Percentiles rank a stretch among this genome's conserved stretches.
These are phyloP conservation scores for Quadriops clusia DNA, from an alignment of 2,888 invertebrate genomes.

Conservation along the genomic window DNA sequence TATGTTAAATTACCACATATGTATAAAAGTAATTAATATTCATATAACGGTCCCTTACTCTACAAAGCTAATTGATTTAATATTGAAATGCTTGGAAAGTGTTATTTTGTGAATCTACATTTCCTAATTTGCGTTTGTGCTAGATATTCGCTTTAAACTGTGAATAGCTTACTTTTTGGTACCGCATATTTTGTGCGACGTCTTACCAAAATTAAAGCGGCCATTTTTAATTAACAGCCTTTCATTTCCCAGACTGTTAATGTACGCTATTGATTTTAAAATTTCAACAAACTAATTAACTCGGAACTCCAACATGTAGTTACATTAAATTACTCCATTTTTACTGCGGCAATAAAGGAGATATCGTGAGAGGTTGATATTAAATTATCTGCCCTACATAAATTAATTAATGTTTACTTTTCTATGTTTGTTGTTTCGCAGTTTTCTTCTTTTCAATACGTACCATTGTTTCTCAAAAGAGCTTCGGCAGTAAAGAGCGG, in stretches of 20 bases:
- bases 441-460: conserved; percentile 11
- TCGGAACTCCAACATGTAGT: no score
- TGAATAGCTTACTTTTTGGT: no score
- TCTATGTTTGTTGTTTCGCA: not conserved
- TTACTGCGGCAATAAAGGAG: not conserved
- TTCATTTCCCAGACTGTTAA: no score
- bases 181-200: no score
- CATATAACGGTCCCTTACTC: not conserved
- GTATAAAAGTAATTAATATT: not conserved
- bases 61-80: not conserved
- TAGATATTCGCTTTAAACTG: no score
- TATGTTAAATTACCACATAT: conserved; percentile 2
- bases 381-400: not conserved
- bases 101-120: no score
- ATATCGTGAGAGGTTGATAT: not conserved
- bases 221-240: no score
- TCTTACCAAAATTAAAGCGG: no score
- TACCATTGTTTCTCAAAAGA: conserved; percentile 52
- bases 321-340: no score
- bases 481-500: conserved; percentile 60
- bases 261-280: no score
- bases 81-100: not conserved
- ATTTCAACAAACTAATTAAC: no score
- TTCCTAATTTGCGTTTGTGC: no score
- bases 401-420: not conserved